Percentiles rank a stretch among this genome's conserved stretches.
Evolutionary conservation across 2,113 vertebrate genomes (phyloP).

Genomic region (Deroptyus accipitrinus): DNA sequence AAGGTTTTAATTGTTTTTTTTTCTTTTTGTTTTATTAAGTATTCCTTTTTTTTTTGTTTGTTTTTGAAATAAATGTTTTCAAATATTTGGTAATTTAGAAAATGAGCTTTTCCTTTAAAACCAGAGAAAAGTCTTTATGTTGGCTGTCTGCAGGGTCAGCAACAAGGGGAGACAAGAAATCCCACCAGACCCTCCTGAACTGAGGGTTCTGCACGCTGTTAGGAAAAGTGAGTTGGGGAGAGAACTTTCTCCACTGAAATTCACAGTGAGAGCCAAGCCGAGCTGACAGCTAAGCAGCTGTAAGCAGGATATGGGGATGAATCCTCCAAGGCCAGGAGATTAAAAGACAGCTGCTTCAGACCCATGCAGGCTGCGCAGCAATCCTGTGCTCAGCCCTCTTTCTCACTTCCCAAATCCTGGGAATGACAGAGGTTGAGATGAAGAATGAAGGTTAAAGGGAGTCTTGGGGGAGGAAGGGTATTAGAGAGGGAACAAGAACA

Average conservation of each 20-base stretch:
- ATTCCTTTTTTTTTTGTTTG: not conserved
- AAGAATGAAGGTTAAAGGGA: not conserved
- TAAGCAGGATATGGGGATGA: not conserved
- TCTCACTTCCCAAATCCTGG: not conserved
- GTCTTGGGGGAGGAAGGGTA: not conserved
- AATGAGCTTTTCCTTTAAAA: not conserved
- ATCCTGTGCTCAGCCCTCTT: not conserved
- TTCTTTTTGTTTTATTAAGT: not conserved
- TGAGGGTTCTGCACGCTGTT: accelerated
- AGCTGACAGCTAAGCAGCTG: not conserved
- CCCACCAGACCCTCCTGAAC: not conserved
- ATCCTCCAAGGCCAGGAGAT: not conserved
- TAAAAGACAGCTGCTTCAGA: conserved; percentile 32
- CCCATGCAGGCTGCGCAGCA: not conserved
- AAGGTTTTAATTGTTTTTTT: accelerated
- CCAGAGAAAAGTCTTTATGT: not conserved
- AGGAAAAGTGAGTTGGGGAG: not conserved
- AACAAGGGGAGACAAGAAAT: not conserved
- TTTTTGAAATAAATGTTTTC: not conserved
- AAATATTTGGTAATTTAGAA: not conserved
- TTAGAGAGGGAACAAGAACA: not conserved
- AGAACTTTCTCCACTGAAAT: not conserved
- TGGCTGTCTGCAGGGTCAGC: not conserved
- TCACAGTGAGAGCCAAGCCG: not conserved
- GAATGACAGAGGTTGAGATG: not conserved